Evolutionary conservation across 1,140 invertebrate genomes (phyloP), one percentile per base, ranked within the genome.

Genomic region (Olivierus martensii): DNA sequence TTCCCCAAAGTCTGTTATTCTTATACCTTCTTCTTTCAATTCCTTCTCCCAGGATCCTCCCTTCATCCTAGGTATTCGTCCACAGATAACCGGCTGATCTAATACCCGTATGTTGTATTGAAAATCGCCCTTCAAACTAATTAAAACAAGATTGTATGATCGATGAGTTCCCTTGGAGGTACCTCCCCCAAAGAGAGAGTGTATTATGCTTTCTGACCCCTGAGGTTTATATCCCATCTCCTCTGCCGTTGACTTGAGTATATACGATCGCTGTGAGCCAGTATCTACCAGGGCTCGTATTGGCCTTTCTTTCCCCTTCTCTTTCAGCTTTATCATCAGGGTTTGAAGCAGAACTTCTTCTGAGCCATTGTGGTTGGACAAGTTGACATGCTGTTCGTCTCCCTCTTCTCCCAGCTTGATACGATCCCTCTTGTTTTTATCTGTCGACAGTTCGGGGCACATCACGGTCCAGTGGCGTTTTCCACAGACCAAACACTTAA

Each of bases 381-480:
- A 5, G 14, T n/a, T 19, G 4, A 28, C 28, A 28, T 28, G 28
- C 28, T 28, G 15, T 45, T 51, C 44, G 14, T 12, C 0, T 52
- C 11, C 17, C 1, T 38, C 10, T 6, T 2, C 3, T 22, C 0
- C 14, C 21, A 5, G 14, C 11, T 2, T 34, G n/a, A 14, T 2
- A 12, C n/a, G 10, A 3, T n/a, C 11, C 7, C 15, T 37, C 22
- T 41, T 22, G 10, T 14, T n/a, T 34, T 46, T 9, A 6, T 28
- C 28, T 28, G 19, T 43, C 9, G 2, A 1, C 19, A 22, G 12
- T 38, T 41, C 18, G 3, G 44, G 37, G 6, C 44, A 46, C 21
- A 52, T n/a, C 11, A 47, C 10, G 3, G 14, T 19, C 43, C 46
- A 49, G 38, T 49, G 46, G 38, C 28, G 49, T 17, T 44, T 44